Conservation (phyloP, 2,113 vertebrate species). For the Chionodraco myersi region DNA sequence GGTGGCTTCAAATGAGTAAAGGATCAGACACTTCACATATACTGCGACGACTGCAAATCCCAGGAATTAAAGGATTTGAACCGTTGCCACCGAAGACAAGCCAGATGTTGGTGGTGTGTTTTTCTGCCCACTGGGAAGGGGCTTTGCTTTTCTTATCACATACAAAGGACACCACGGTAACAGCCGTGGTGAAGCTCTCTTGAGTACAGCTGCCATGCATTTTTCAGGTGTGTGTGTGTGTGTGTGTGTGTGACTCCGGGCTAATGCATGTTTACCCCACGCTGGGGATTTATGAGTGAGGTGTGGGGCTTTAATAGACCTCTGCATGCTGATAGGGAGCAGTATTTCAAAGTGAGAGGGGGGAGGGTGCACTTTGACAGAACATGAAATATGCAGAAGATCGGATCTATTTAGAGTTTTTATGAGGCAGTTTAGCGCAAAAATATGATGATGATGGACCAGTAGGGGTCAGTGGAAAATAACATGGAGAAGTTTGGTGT, state of each 20-base stretch:
- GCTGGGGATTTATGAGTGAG: conserved; percentile 44
- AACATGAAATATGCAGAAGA: not conserved
- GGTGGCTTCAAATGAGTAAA: no score
- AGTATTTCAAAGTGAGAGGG: not conserved
- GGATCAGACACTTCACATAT: no score
- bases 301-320: conserved; percentile 38
- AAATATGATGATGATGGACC: no score
- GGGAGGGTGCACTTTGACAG: not conserved
- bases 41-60: no score
- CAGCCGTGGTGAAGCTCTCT: not conserved
- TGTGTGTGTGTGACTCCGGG: not conserved
- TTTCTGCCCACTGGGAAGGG: no score
- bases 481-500: no score
- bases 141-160: no score
- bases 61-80: no score
- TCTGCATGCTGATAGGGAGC: conserved; percentile 27
- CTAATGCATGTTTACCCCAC: not conserved
- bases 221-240: not conserved
- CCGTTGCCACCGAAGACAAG: no score
- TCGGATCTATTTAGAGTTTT: not conserved
- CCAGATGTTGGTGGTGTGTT: no score
- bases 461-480: no score
- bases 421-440: not conserved
- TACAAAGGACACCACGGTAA: not conserved
- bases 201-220: not conserved